Percentiles rank a stretch among this genome's conserved stretches.
These are phyloP conservation scores for Thalassarche chlororhynchos DNA, from an alignment of 2,113 vertebrate genomes.

Conservation along the genomic window DNA sequence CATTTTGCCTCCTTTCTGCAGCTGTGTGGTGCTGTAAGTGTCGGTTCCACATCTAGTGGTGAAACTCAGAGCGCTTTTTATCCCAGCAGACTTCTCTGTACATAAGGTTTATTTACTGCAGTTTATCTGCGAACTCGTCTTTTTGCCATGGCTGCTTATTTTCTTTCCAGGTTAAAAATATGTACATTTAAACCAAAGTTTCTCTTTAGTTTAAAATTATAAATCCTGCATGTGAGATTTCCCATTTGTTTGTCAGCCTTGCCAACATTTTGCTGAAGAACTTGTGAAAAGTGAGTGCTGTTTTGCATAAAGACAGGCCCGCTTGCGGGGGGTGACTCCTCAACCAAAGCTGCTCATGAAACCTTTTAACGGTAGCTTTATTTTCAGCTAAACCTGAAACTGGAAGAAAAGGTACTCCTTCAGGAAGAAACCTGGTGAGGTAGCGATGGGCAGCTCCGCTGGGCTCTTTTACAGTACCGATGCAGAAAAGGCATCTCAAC, in stretches of 20 bases:
- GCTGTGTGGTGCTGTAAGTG: background rate
- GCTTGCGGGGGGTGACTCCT: background rate
- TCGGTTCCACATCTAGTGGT: background rate
- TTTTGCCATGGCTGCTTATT: background rate
- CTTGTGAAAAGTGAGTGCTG: slow-evolving; percentile 10
- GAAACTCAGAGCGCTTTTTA: background rate
- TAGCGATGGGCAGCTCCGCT: background rate
- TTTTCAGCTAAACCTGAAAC: background rate
- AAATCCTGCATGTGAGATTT: slow-evolving; percentile 18
- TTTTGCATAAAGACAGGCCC: background rate
- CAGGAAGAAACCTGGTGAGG: background rate
- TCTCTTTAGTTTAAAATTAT: slow-evolving; percentile 35
- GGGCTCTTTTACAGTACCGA: background rate
- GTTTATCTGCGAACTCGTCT: background rate
- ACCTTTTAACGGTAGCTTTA: background rate
- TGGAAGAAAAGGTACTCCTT: background rate
- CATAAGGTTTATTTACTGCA: background rate
- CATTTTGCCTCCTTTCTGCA: background rate
- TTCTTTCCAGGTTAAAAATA: slow-evolving; percentile 22
- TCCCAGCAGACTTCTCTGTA: background rate
- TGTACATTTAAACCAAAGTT: background rate
- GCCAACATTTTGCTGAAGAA: slow-evolving; percentile 34
- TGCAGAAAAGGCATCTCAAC: background rate
- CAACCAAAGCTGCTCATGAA: background rate
- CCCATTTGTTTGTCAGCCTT: slow-evolving; percentile 14